Base-by-base conservation (phyloP, 2,888 invertebrate species). In the Netelia inedita region DNA sequence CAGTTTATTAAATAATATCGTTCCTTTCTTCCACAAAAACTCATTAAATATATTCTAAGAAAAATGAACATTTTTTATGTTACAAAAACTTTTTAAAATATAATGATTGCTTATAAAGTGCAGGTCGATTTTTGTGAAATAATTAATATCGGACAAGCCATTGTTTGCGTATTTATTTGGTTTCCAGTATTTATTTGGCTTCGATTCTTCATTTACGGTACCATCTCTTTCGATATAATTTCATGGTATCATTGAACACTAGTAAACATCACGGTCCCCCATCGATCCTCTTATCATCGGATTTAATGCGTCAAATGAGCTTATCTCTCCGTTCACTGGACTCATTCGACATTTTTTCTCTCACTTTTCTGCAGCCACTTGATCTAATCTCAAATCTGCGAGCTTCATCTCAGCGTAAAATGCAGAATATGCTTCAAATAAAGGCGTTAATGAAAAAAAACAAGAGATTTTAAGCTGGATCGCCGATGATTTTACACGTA, bases 341-440 rank as follows among this genome's bases (percentile, higher is more conserved):
- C 63, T 79, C 10, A n/a, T 23, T 61, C 5, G 10, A 46, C 61
- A 10, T 46, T 8, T 11, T 63, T 74, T 28, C 9, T 10, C 28
- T 1, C 57, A 59, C 8, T 50, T 46, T 73, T 9, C 16, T 19
- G 23, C 28, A 50, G 50, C 23, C 50, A 19, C 23, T 50, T 14
- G 50, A 74, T 74, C 73, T 74, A 50, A 61, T 74, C 73, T 28
- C 1, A 16, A 50, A 50, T 50, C n/a, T 46, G n/a, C 16, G 5
- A 14, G 23, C 16, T 59, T 10, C 8, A 28, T 16, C 21, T 21
- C 23, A 5, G 16, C 16, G 6, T 9, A 19, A 21, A 5, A 11
- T 16, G 19, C 28, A 57, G 5, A 28, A 73, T 3, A 53, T 8
- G 28, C 28, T 28, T 41, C 28, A 14, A 63, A 61, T 73, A 19